phyloP scores from a whole-genome alignment of 2,888 invertebrate species.

The Protodeltote pygarga region DNA sequence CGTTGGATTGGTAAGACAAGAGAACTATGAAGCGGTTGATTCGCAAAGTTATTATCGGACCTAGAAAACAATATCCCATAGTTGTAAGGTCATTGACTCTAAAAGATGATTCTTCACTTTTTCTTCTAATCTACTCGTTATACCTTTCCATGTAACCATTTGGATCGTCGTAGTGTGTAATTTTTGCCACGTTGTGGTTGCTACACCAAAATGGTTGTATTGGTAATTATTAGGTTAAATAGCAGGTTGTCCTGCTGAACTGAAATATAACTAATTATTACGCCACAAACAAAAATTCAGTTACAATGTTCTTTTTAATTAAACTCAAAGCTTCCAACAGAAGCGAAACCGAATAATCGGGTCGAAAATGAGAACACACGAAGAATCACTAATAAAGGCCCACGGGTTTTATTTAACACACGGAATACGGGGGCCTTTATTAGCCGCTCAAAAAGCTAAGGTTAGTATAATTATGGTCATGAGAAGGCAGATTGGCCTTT shows the following conservation, averaged over 20 bases:
- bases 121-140: too few species aligned
- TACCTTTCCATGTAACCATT: too few species aligned
- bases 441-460: constrained; percentile 55
- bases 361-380: constrained; percentile 45
- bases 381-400: constrained; percentile 50
- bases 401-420: constrained; percentile 49
- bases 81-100: too few species aligned
- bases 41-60: too few species aligned
- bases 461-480: constrained; percentile 61
- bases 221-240: too few species aligned
- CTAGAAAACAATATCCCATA: too few species aligned
- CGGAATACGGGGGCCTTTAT: constrained; percentile 51
- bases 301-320: constrained; percentile 39
- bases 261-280: constrained; percentile 20
- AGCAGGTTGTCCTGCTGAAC: background rate
- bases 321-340: constrained; percentile 39
- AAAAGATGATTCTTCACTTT: too few species aligned
- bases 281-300: constrained; percentile 15
- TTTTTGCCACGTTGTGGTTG: too few species aligned
- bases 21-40: too few species aligned
- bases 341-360: constrained; percentile 32
- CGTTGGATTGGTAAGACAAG: too few species aligned
- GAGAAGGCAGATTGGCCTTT: constrained; percentile 60
- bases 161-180: too few species aligned
- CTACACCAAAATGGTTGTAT: too few species aligned